Base-by-base conservation (phyloP, 2,797 vertebrate genomes). In the Eremophila alpestris region DNA sequence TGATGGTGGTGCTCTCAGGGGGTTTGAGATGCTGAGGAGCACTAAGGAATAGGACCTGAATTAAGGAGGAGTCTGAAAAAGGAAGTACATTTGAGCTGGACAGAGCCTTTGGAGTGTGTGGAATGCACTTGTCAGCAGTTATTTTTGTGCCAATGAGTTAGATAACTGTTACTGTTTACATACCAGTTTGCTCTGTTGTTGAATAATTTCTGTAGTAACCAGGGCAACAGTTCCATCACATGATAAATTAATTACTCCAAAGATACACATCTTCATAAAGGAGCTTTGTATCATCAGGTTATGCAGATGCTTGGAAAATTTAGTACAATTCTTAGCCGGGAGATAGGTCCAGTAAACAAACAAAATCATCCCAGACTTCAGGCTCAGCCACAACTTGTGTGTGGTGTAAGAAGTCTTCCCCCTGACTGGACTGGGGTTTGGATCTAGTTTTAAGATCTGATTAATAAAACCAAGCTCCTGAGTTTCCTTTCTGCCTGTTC, bases 161-260 rank as follows among this genome's bases (percentile, higher is more conserved):
- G 95, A 95, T 96, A 97, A 97, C 90, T 92, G 78, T 96, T 90
- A 93, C 92, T 95, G 95, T 96, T 97, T 96, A 97, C 96, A 96
- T 97, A 96, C 96, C 95, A 75, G 68, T 95, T 96, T 92, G 63
- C 79, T 95, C 80, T 97, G 95, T 96, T 97, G 63, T 92, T 96
- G 87, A 96, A 89, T 86, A 77, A 97, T 93, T 94, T 77, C 91
- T 81, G 78, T 54, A n/a, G 94, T 96, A 96, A 90, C 96, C 90
- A 71, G 51, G 87, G 87, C 54, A 97, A 95, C 94, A 38, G 63
- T 79, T 92, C 78, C 41, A 84, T 79, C 95, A 69, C 7, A 16
- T 84, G 92, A 76, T 46, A 89, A 91, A 82, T 91, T 94, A 29
- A 59, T 93, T 83, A 45, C 48, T 88, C 79, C 49, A 56, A 81